Percentiles rank a stretch among this genome's conserved stretches.
Conservation (phyloP, 1,140 invertebrate genomes). For the Zophobas morio region DNA sequence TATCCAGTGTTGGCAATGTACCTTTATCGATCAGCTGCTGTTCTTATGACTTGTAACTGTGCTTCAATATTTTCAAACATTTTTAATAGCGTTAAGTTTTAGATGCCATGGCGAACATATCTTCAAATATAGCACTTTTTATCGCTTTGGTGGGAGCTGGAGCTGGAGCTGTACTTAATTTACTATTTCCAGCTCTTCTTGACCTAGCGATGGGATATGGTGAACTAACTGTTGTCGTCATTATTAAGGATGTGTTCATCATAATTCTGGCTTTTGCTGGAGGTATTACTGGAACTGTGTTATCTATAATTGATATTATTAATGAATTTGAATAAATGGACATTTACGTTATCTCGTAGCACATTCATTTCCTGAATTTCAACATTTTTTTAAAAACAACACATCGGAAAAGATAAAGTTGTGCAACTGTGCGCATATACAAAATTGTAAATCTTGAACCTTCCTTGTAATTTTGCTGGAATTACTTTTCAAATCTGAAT, state of each 20-base stretch:
- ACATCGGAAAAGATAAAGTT: too few relatives aligned
- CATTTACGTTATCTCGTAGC: too few relatives aligned
- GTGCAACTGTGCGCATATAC: too few relatives aligned
- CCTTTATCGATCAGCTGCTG: slow-evolving; percentile 14
- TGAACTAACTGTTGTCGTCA: not conserved
- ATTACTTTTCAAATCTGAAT: too few relatives aligned
- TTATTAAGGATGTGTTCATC: slow-evolving; percentile 2
- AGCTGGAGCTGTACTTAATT: slow-evolving; percentile 10
- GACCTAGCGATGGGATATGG: slow-evolving; percentile 11
- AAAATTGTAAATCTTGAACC: too few relatives aligned
- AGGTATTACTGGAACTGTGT: not conserved
- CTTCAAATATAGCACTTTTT: not conserved
- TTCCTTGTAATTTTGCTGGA: too few relatives aligned
- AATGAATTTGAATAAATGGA: not conserved
- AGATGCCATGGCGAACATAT: slow-evolving; percentile 8
- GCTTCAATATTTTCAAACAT: not conserved
- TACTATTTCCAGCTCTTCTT: slow-evolving; percentile 24
- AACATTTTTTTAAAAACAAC: too few relatives aligned
- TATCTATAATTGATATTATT: not conserved
- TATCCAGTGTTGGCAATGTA: slow-evolving; percentile 19
- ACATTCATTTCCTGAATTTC: too few relatives aligned
- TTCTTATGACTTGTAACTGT: slow-evolving; percentile 26
- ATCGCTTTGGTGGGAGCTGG: slow-evolving; percentile 29
- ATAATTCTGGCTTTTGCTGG: not conserved
- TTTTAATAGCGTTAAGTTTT: not conserved